phyloP scores from a whole-genome alignment of 2,888 invertebrate species.

The Vandiemenella viatica region DNA sequence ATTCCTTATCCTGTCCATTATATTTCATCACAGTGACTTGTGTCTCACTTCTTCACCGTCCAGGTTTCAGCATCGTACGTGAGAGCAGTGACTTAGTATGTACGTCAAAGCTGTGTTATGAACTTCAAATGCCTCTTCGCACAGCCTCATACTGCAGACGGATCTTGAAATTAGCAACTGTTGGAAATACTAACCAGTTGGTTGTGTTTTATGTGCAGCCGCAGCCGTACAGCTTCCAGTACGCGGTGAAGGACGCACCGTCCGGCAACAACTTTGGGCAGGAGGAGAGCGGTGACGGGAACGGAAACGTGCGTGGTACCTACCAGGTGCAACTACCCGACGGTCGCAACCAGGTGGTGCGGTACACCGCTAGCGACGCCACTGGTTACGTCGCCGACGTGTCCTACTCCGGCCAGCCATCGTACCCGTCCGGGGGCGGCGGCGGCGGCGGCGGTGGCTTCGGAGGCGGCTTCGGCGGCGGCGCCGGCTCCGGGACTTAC shows the following conservation, averaged over 20 bases:
- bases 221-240: slow-evolving; percentile 80
- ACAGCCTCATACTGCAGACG: too few species aligned
- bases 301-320: slow-evolving; percentile 69
- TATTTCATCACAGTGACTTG: too few species aligned
- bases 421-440: not conserved
- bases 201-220: too few species aligned
- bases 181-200: too few species aligned
- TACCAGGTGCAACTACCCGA: slow-evolving; percentile 73
- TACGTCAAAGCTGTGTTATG: too few species aligned
- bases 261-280: slow-evolving; percentile 74
- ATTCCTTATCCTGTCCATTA: too few species aligned
- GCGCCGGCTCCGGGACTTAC: not conserved
- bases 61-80: too few species aligned
- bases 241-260: slow-evolving; percentile 65
- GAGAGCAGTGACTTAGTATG: too few species aligned
- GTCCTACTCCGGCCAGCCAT: slow-evolving; percentile 42
- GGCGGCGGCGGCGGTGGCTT: slow-evolving; percentile 4
- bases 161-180: too few species aligned
- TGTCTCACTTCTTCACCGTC: too few species aligned
- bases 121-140: too few species aligned
- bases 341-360: slow-evolving; percentile 70
- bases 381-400: slow-evolving; percentile 81
- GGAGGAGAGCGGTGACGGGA: slow-evolving; percentile 73
- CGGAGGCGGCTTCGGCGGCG: not conserved
- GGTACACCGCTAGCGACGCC: slow-evolving; percentile 78